Percentiles rank a stretch among this genome's conserved stretches.
Evolutionary conservation across 2,888 invertebrate species (phyloP).

Genomic region (Petrolisthes manimaculis): DNA sequence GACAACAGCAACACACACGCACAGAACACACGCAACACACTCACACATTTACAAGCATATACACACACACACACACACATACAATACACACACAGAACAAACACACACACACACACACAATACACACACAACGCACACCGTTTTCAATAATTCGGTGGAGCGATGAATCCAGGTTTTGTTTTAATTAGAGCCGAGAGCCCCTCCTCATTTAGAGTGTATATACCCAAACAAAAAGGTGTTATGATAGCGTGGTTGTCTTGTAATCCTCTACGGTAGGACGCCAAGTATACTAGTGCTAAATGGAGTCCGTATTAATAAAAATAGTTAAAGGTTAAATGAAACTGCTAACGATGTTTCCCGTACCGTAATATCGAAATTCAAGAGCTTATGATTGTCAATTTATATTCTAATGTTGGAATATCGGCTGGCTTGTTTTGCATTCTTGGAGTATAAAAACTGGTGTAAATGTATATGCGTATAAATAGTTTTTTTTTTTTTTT

Average conservation of each 20-base stretch:
- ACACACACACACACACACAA: too few species aligned
- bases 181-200: conserved; percentile 3
- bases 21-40: too few species aligned
- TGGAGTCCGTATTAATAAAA: conserved; percentile 11
- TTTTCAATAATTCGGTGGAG: too few species aligned
- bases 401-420: conserved; percentile 41
- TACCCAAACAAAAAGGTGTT: neutral
- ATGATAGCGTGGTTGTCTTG: neutral
- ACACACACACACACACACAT: too few species aligned
- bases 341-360: conserved; percentile 37
- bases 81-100: too few species aligned
- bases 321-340: conserved; percentile 28
- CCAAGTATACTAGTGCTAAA: neutral
- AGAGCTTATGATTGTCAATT: conserved; percentile 44
- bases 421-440: conserved; percentile 37
- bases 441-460: conserved; percentile 27
- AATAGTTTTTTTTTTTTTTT: neutral
- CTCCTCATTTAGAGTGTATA: neutral
- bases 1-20: too few species aligned
- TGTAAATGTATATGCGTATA: conserved; percentile 9
- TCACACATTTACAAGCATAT: too few species aligned
- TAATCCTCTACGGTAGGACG: neutral
- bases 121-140: too few species aligned
- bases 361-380: conserved; percentile 40
- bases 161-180: neutral